Percentiles rank a stretch among this genome's conserved stretches.
These are phyloP conservation scores for Tapirus indicus DNA, from an alignment of 2,797 vertebrate species.

Conservation along the genomic window DNA sequence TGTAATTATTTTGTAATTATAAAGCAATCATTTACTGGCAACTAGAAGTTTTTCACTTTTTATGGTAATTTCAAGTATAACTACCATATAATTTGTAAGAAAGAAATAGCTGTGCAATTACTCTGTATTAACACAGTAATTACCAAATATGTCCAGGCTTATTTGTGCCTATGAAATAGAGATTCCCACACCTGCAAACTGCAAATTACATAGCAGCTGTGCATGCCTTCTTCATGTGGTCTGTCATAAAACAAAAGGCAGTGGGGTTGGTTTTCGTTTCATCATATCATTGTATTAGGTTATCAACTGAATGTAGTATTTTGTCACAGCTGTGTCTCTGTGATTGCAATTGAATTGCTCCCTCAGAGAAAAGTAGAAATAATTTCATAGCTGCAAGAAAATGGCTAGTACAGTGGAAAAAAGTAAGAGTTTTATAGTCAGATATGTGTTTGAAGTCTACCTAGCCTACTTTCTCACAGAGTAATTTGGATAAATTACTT, in stretches of 20 bases:
- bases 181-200: slow-evolving; percentile 85
- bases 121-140: slow-evolving; percentile 89
- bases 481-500: background rate
- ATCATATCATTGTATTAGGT: slow-evolving; percentile 49
- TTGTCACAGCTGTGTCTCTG: slow-evolving; percentile 57
- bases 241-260: slow-evolving; percentile 72
- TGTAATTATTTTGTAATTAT: slow-evolving; percentile 90
- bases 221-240: slow-evolving; percentile 76
- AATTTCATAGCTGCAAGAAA: background rate
- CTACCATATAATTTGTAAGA: slow-evolving; percentile 88
- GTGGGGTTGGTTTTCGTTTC: slow-evolving; percentile 44
- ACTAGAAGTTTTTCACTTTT: slow-evolving; percentile 86
- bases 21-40: slow-evolving; percentile 88
- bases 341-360: background rate
- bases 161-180: slow-evolving; percentile 84
- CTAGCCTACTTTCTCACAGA: background rate
- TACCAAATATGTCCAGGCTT: slow-evolving; percentile 86
- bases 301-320: slow-evolving; percentile 49
- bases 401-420: background rate
- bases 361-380: background rate
- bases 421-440: background rate
- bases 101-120: slow-evolving; percentile 89
- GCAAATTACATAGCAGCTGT: slow-evolving; percentile 79
- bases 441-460: background rate
- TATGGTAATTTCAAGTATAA: slow-evolving; percentile 87